phyloP scores from a whole-genome alignment of 1,140 invertebrate genomes.

The Aphis gossypii region DNA sequence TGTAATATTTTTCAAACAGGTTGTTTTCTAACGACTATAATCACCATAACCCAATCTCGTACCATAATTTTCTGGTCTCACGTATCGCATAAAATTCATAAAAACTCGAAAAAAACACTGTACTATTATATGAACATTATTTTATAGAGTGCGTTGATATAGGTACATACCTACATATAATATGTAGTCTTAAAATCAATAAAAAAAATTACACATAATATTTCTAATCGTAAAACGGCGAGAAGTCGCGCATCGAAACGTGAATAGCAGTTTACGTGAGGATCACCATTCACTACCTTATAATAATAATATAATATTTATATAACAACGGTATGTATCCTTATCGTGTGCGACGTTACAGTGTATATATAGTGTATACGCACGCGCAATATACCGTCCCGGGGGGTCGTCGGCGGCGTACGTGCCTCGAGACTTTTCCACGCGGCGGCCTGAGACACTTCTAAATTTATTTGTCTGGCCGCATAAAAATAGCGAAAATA shows the following conservation, averaged over 20 bases:
- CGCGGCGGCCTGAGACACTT: neutral
- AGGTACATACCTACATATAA: too few relatives aligned
- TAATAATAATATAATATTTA: neutral
- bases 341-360: neutral
- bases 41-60: neutral
- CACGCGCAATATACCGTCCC: neutral
- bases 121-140: too few relatives aligned
- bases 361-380: too few relatives aligned
- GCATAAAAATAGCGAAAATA: slow-evolving; percentile 14
- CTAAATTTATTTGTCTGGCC: slow-evolving; percentile 14
- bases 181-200: too few relatives aligned
- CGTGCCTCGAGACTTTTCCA: neutral
- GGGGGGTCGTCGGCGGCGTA: neutral
- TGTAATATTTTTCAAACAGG: neutral
- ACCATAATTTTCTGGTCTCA: neutral
- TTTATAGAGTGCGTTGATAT: too few relatives aligned
- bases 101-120: neutral
- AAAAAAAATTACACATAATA: too few relatives aligned
- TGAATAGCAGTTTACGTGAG: too few relatives aligned
- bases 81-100: neutral
- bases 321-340: neutral
- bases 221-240: too few relatives aligned
- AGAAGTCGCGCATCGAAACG: too few relatives aligned
- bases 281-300: too few relatives aligned
- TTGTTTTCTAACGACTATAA: neutral